These are phyloP conservation scores for Lepas anatifera DNA, from an alignment of 2,888 invertebrate species.

Conservation along the genomic window DNA sequence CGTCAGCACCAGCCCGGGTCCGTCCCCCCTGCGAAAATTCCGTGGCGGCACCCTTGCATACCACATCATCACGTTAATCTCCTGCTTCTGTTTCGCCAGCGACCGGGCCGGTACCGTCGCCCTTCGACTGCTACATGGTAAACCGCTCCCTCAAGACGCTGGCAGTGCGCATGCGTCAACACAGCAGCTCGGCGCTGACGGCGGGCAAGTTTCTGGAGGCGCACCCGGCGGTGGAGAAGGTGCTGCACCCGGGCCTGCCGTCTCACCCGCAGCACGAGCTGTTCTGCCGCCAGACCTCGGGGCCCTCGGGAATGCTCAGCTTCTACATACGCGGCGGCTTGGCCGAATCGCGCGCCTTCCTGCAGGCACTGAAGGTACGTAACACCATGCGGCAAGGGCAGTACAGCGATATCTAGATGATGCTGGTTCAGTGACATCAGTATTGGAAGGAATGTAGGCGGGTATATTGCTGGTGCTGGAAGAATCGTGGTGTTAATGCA, in stretches of 20 bases:
- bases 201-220: slow-evolving; percentile 69
- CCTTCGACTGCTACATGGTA: slow-evolving; percentile 90
- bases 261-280: slow-evolving; percentile 77
- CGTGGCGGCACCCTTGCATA: too few species aligned
- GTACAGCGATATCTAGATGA: too few species aligned
- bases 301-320: slow-evolving; percentile 84
- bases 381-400: too few species aligned
- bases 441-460: too few species aligned
- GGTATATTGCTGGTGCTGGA: too few species aligned
- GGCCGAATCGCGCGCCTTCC: slow-evolving; percentile 56
- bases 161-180: slow-evolving; percentile 78
- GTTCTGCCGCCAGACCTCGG: slow-evolving; percentile 63
- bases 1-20: too few species aligned
- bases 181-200: slow-evolving; percentile 60
- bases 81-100: slow-evolving; percentile 31
- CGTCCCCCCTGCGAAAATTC: too few species aligned
- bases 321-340: slow-evolving; percentile 71
- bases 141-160: slow-evolving; percentile 89
- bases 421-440: too few species aligned
- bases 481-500: too few species aligned
- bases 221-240: slow-evolving; percentile 65
- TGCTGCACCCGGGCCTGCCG: slow-evolving; percentile 70
- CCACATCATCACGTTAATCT: too few species aligned
- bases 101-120: slow-evolving; percentile 85
- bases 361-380: slow-evolving; percentile 52